phyloP scores from a whole-genome alignment of 2,888 invertebrate species.

The Troides aeacus region DNA sequence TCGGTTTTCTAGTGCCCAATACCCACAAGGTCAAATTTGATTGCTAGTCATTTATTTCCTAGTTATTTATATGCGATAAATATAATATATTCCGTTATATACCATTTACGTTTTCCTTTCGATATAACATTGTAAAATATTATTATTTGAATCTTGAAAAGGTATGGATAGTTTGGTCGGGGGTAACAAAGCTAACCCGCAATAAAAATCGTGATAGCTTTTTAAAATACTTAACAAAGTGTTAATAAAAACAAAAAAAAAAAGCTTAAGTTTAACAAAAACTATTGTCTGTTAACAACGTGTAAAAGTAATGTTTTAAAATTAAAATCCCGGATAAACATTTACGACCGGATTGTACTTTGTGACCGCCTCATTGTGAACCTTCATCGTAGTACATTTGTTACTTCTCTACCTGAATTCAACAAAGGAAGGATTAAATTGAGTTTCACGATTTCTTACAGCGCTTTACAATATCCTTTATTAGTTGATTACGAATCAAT shows the following conservation, averaged over 20 bases:
- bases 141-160: too few relatives aligned
- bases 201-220: too few relatives aligned
- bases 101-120: too few relatives aligned
- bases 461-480: background rate
- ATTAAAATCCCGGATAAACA: background rate
- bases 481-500: background rate
- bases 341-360: slow-evolving; percentile 20
- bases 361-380: background rate
- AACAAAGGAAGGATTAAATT: slow-evolving; percentile 30
- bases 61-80: background rate
- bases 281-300: background rate
- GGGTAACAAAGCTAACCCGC: too few relatives aligned
- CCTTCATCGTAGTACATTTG: slow-evolving; percentile 25
- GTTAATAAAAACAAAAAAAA: too few relatives aligned
- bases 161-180: too few relatives aligned
- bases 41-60: background rate
- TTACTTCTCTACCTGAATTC: slow-evolving; percentile 28
- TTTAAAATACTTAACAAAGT: too few relatives aligned
- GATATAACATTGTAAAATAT: too few relatives aligned
- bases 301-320: background rate
- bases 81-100: background rate
- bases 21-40: background rate
- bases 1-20: slow-evolving; percentile 14
- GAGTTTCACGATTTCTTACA: slow-evolving; percentile 10
- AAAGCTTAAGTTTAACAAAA: background rate